Conservation (phyloP, 2,113 vertebrate genomes). For the Bos javanicus region DNA sequence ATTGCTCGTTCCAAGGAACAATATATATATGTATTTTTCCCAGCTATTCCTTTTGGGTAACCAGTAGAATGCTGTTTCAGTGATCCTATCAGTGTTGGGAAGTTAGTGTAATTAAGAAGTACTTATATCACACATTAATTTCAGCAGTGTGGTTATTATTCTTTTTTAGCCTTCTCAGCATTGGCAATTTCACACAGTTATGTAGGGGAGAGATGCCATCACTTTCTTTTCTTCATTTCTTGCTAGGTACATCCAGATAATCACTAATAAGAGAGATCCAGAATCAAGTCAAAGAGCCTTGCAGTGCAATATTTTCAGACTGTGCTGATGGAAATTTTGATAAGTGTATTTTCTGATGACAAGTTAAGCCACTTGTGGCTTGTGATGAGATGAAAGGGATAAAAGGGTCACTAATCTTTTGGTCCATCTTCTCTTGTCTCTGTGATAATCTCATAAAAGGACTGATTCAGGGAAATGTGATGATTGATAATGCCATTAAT, state of each 20-base stretch:
- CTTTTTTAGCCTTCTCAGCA: not conserved
- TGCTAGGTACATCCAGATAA: not conserved
- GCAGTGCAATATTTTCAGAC: not conserved
- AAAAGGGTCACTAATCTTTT: constrained; percentile 35
- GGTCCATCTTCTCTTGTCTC: constrained; percentile 45
- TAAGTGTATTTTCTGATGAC: constrained; percentile 24
- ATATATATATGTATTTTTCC: not conserved
- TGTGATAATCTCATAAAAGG: constrained; percentile 47
- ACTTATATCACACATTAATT: not conserved
- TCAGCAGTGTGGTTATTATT: not conserved
- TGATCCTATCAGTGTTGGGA: not conserved
- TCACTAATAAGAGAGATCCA: not conserved
- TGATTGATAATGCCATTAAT: constrained; percentile 56
- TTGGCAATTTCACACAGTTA: not conserved
- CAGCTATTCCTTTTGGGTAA: not conserved
- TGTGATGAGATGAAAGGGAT: constrained; percentile 20
- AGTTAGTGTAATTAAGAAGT: not conserved
- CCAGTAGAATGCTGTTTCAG: not conserved
- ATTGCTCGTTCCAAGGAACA: not conserved
- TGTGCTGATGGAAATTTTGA: not conserved
- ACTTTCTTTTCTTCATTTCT: not conserved
- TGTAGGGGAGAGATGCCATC: not conserved
- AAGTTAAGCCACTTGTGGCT: constrained; percentile 46
- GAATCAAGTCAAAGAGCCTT: not conserved
- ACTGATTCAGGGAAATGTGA: constrained; percentile 10